Evolutionary conservation across 2,888 invertebrate species (phyloP).

Genomic region (Cerceris rybyensis): DNA sequence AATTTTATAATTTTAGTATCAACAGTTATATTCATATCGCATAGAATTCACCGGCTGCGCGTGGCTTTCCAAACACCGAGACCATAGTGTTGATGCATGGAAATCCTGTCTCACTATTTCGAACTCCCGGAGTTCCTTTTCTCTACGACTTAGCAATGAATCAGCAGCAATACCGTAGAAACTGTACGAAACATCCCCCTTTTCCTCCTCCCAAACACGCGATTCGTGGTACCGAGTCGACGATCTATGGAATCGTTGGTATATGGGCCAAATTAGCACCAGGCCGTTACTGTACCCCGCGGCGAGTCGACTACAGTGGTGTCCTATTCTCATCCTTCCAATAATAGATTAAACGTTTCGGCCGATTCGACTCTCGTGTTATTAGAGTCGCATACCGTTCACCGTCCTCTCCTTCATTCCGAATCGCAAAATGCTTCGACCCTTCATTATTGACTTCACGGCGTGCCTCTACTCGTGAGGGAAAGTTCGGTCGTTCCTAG

Average conservation of each 20-base stretch:
- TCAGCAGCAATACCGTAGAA: slow-evolving; percentile 25
- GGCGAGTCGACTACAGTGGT: slow-evolving; percentile 26
- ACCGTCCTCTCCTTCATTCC: not conserved
- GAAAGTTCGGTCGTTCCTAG: too few species aligned
- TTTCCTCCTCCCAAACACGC: slow-evolving; percentile 26
- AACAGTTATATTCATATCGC: not conserved
- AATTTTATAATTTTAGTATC: not conserved
- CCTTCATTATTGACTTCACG: too few species aligned
- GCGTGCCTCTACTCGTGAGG: too few species aligned
- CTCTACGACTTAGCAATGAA: not conserved
- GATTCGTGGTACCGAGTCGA: slow-evolving; percentile 37
- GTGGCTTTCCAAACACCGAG: not conserved
- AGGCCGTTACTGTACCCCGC: slow-evolving; percentile 28
- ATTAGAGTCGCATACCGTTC: slow-evolving; percentile 22
- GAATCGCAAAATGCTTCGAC: too few species aligned
- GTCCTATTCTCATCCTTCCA: slow-evolving; percentile 65
- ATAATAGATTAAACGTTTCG: slow-evolving; percentile 66
- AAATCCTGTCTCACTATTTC: not conserved
- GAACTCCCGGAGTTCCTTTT: too few species aligned
- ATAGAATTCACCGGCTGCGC: not conserved
- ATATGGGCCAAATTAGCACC: slow-evolving; percentile 60
- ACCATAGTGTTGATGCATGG: not conserved
- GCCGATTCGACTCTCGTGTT: slow-evolving; percentile 52
- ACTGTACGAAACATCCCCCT: slow-evolving; percentile 41
- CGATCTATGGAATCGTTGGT: slow-evolving; percentile 59